These are phyloP conservation scores for Gobio gobio DNA, from an alignment of 2,113 vertebrate genomes.

Conservation along the genomic window DNA sequence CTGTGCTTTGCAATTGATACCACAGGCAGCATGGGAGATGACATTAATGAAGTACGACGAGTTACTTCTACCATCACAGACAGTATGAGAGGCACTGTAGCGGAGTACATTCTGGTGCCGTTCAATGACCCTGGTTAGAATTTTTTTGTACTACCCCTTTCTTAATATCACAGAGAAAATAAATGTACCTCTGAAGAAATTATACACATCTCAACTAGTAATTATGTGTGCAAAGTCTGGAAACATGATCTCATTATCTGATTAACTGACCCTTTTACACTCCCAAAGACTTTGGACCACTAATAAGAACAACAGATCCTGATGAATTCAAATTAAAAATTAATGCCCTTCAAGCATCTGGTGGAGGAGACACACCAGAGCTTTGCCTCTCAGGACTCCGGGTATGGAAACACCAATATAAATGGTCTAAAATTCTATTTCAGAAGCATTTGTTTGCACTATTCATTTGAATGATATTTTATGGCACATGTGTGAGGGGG, in stretches of 20 bases:
- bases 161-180: not conserved
- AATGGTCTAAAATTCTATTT: too few species aligned
- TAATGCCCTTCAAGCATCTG: slow-evolving; percentile 53
- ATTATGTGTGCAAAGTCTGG: not conserved
- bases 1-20: slow-evolving; percentile 72
- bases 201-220: not conserved
- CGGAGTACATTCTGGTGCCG: slow-evolving; percentile 67
- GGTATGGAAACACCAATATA: slow-evolving; percentile 47
- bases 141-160: not conserved
- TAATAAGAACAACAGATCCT: slow-evolving; percentile 64
- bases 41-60: slow-evolving; percentile 56
- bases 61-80: slow-evolving; percentile 61
- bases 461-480: too few species aligned
- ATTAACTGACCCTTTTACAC: not conserved
- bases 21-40: slow-evolving; percentile 68
- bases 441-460: too few species aligned
- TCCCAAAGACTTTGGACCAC: slow-evolving; percentile 68
- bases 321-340: slow-evolving; percentile 66
- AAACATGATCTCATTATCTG: not conserved
- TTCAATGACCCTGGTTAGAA: slow-evolving; percentile 71
- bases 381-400: slow-evolving; percentile 69
- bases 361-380: slow-evolving; percentile 70
- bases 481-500: too few species aligned
- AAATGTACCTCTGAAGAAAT: not conserved
- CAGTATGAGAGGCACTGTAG: slow-evolving; percentile 52